Evolutionary conservation across 2,113 vertebrate species (phyloP).

Genomic region (Bagarius yarrelli): DNA sequence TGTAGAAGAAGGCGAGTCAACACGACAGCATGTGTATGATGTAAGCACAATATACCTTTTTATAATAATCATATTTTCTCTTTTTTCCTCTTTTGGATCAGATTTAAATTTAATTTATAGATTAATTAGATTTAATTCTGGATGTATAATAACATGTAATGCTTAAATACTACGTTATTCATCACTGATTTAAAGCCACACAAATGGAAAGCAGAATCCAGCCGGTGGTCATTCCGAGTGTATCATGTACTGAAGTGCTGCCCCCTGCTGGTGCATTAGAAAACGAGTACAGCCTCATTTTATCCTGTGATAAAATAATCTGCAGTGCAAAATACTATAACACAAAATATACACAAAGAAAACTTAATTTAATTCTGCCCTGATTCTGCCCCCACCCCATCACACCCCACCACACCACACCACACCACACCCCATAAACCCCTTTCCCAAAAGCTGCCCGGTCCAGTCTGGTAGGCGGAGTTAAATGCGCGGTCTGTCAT

Average conservation of each 20-base stretch:
- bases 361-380: not conserved
- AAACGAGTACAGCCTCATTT: not conserved
- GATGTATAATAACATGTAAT: no score
- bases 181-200: conserved; percentile 6
- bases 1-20: no score
- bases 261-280: conserved; percentile 68
- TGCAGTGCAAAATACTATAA: conserved; percentile 33
- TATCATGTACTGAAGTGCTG: conserved; percentile 69
- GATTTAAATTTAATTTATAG: no score
- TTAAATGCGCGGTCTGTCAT: conserved; percentile 75
- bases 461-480: conserved; percentile 66
- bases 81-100: no score
- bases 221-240: conserved; percentile 2
- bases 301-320: not conserved
- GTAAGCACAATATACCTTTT: no score
- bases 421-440: no score
- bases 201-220: not conserved
- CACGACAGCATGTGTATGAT: no score
- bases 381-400: no score
- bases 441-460: not conserved
- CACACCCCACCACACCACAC: no score
- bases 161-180: conserved; percentile 15
- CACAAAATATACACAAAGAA: conserved; percentile 50
- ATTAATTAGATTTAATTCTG: no score
- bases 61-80: no score